phyloP scores from a whole-genome alignment of 2,113 vertebrate genomes.

The Perca flavescens region DNA sequence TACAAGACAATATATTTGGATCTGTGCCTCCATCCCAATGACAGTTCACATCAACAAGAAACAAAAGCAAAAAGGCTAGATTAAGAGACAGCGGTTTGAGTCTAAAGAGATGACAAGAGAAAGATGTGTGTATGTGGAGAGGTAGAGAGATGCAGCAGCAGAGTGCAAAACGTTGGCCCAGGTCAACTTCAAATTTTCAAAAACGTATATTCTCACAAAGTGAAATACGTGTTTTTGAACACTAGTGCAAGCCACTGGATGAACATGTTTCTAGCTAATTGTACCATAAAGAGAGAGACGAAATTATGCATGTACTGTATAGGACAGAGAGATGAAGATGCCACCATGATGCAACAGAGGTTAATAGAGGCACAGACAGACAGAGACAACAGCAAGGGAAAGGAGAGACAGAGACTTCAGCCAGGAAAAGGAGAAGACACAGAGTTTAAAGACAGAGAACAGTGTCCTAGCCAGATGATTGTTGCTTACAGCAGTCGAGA shows the following conservation, averaged over 20 bases:
- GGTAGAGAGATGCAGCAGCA: background rate
- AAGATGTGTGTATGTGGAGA: background rate
- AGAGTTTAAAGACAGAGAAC: constrained; percentile 48
- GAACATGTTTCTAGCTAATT: background rate
- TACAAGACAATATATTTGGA: constrained; percentile 55
- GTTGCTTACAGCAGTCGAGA: constrained; percentile 72
- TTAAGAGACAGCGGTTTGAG: constrained; percentile 22
- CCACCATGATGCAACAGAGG: constrained; percentile 34
- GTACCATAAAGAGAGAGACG: background rate
- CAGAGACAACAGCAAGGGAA: constrained; percentile 34
- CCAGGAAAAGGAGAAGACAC: constrained; percentile 34
- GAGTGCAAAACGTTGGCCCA: background rate
- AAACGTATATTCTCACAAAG: background rate
- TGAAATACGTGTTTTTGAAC: background rate
- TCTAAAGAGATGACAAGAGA: constrained; percentile 7
- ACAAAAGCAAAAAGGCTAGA: constrained; percentile 26
- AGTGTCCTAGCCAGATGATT: constrained; percentile 62
- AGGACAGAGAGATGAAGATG: background rate
- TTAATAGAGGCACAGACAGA: background rate
- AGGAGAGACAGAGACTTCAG: constrained; percentile 20
- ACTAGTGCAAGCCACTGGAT: background rate
- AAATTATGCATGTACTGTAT: background rate
- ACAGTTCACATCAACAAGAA: constrained; percentile 30
- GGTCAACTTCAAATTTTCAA: background rate
- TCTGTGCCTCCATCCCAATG: constrained; percentile 28